These are phyloP conservation scores for Eupleurogrammus muticus DNA, from an alignment of 2,797 vertebrate genomes.

Conservation along the genomic window DNA sequence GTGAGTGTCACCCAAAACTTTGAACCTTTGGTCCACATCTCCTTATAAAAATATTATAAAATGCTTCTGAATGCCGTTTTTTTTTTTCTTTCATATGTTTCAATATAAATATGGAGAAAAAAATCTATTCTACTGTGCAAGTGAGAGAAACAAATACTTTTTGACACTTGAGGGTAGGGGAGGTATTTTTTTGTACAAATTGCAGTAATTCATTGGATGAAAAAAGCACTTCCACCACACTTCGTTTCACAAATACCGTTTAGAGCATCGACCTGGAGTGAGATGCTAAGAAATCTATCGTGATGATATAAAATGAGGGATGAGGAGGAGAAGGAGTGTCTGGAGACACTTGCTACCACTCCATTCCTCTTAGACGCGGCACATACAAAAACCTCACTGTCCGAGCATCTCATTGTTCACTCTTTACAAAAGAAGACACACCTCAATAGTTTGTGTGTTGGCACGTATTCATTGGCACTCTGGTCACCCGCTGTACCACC, in stretches of 20 bases:
- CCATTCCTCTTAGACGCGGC: conserved; percentile 31
- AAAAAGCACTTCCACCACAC: conserved; percentile 62
- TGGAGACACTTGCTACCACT: conserved; percentile 70
- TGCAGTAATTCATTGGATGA: conserved; percentile 69
- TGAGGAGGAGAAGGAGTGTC: conserved; percentile 47
- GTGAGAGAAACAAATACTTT: conserved; percentile 78
- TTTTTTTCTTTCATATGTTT: conserved; percentile 46
- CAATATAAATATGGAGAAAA: conserved; percentile 83
- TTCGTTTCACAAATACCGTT: conserved; percentile 60
- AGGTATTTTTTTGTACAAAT: conserved; percentile 79
- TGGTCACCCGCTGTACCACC: conserved; percentile 45
- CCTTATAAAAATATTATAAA: conserved; percentile 88
- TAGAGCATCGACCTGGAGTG: conserved; percentile 54
- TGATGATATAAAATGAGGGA: conserved; percentile 50
- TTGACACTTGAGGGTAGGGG: conserved; percentile 70
- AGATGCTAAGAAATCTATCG: conserved; percentile 54
- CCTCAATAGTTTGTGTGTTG: conserved; percentile 45
- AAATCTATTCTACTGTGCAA: conserved; percentile 83
- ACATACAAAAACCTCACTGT: conserved; percentile 44
- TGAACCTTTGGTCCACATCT: conserved; percentile 83
- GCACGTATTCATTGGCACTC: conserved; percentile 63
- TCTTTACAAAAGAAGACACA: conserved; percentile 54
- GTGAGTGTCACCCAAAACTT: conserved; percentile 73
- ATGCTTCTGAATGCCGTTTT: conserved; percentile 81
- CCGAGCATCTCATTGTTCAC: conserved; percentile 32